Conservation (phyloP, 1,140 invertebrate genomes). For the Pectinophora gossypiella region DNA sequence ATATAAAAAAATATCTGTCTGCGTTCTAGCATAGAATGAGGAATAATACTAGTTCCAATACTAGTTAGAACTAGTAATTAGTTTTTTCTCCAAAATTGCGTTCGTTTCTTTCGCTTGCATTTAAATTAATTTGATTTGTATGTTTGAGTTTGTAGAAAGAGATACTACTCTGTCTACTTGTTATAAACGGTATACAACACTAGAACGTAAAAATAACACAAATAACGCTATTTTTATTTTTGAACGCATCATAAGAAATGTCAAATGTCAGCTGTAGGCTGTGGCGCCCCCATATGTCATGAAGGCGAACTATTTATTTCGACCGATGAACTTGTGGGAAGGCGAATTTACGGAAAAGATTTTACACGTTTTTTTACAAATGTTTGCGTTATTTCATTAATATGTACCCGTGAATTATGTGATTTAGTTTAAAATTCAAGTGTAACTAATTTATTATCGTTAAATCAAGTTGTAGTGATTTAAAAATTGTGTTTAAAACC, state of each 20-base stretch:
- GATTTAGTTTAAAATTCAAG: neutral
- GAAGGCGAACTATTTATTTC: neutral
- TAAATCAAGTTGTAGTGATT: neutral
- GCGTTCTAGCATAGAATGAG: too few species aligned
- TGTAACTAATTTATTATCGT: neutral
- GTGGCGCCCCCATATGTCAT: neutral
- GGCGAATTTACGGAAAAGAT: neutral
- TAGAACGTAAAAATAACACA: neutral
- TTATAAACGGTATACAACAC: neutral
- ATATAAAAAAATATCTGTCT: too few species aligned
- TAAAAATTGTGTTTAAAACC: neutral
- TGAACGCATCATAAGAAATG: neutral
- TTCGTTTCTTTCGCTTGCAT: neutral
- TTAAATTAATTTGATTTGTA: neutral
- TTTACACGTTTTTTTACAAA: neutral
- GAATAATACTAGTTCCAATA: too few species aligned
- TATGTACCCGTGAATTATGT: neutral
- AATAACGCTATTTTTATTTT: neutral
- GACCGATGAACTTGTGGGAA: neutral
- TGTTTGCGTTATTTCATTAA: neutral
- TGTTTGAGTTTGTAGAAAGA: neutral
- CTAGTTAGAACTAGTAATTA: too few species aligned
- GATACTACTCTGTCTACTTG: neutral
- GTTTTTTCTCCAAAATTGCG: too few species aligned
- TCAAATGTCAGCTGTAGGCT: neutral